Percentiles rank a stretch among this genome's conserved stretches.
Evolutionary conservation across 2,888 invertebrate species (phyloP).

Genomic region (Acanthococcus lagerstroemiae): DNA sequence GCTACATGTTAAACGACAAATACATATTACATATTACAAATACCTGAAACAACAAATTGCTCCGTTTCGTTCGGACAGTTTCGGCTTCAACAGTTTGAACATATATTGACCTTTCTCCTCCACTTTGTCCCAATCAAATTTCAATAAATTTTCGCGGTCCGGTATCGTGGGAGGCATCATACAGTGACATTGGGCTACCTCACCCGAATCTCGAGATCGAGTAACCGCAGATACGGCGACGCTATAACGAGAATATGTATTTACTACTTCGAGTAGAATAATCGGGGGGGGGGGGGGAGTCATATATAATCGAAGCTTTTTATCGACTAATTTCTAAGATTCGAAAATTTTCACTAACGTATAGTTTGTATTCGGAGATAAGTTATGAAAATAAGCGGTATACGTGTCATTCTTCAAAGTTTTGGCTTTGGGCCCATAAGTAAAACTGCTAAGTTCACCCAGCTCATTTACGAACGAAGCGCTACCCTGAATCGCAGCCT

Average conservation of each 20-base stretch:
- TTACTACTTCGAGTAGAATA: background rate
- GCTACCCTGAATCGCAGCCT: background rate
- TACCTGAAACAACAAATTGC: constrained; percentile 74
- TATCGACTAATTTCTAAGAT: too few species aligned
- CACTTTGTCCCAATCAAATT: constrained; percentile 43
- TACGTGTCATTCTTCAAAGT: constrained; percentile 47
- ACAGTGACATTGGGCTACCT: constrained; percentile 54
- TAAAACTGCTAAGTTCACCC: constrained; percentile 46
- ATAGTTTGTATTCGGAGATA: constrained; percentile 75
- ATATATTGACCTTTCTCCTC: constrained; percentile 56
- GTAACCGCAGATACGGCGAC: constrained; percentile 61
- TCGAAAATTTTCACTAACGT: constrained; percentile 48
- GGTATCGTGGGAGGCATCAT: constrained; percentile 62
- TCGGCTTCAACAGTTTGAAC: constrained; percentile 63
- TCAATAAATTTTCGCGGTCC: constrained; percentile 49
- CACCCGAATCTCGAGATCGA: constrained; percentile 61
- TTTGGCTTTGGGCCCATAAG: constrained; percentile 51
- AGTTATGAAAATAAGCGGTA: constrained; percentile 53
- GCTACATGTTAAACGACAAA: too few species aligned
- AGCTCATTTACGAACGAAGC: constrained; percentile 49
- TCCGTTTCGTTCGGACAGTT: constrained; percentile 74
- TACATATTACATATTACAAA: too few species aligned
- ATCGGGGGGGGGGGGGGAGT: too few species aligned
- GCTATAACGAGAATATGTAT: constrained; percentile 34
- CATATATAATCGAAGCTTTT: too few species aligned